Percentiles rank a stretch among this genome's conserved stretches.
Conservation (phyloP, 1,140 invertebrate species). For the Forficula auricularia region DNA sequence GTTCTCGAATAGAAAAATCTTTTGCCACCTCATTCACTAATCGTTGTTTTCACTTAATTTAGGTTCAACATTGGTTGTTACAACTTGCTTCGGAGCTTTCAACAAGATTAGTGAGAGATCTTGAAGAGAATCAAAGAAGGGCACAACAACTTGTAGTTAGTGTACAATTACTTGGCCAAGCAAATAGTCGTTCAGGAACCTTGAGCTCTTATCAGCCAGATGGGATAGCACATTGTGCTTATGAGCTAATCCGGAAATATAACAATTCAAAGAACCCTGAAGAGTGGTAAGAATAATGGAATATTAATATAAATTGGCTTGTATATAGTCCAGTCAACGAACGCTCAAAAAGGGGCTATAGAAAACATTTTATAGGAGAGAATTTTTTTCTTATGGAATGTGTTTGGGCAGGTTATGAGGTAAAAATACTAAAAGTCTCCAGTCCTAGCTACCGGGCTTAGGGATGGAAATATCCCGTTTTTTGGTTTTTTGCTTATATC, state of each 20-base stretch:
- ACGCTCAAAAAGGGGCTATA: neutral
- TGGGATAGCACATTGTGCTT: slow-evolving; percentile 34
- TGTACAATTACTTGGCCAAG: slow-evolving; percentile 6
- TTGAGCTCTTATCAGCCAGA: slow-evolving; percentile 39
- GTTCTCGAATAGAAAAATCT: neutral
- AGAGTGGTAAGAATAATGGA: slow-evolving; percentile 12
- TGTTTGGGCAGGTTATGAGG: neutral
- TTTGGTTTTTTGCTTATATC: no score
- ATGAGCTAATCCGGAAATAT: slow-evolving; percentile 39
- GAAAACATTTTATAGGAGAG: no score
- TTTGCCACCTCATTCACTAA: no score
- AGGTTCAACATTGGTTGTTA: slow-evolving; percentile 55
- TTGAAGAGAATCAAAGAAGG: slow-evolving; percentile 25
- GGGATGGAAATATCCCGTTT: no score
- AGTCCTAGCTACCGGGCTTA: no score
- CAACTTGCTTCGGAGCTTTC: slow-evolving; percentile 65
- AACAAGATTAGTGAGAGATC: slow-evolving; percentile 70
- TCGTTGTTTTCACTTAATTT: slow-evolving; percentile 6
- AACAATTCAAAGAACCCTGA: slow-evolving; percentile 29
- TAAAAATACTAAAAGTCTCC: neutral
- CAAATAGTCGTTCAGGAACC: slow-evolving; percentile 16
- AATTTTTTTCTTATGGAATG: neutral
- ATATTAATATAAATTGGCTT: neutral
- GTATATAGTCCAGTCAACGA: neutral
- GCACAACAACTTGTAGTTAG: slow-evolving; percentile 16